These are phyloP conservation scores for Tragelaphus scriptus DNA, from an alignment of 2,113 vertebrate species.

Conservation along the genomic window DNA sequence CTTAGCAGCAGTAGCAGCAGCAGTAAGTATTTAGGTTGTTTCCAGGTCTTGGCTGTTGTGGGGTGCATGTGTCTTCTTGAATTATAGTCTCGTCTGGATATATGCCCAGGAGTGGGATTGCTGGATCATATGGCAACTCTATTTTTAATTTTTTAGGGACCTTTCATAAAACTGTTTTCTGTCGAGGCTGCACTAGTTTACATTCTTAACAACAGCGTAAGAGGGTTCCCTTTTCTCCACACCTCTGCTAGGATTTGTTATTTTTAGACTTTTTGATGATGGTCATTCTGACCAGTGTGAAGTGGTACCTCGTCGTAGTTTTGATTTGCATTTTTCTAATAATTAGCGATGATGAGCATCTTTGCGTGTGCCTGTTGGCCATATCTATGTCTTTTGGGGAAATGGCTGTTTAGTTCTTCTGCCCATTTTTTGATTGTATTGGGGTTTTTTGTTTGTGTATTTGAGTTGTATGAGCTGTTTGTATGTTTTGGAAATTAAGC, in stretches of 20 bases:
- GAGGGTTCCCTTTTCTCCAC: not conserved
- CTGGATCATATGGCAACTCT: not conserved
- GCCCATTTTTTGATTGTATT: not conserved
- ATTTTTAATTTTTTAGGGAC: not conserved
- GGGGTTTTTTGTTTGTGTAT: not conserved
- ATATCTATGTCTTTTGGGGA: not conserved
- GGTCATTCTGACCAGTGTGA: not conserved
- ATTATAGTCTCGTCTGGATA: not conserved
- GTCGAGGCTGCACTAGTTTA: not conserved
- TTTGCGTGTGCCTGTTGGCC: not conserved
- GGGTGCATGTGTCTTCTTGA: not conserved
- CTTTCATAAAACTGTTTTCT: not conserved
- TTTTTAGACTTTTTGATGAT: not conserved
- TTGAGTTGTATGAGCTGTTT: not conserved
- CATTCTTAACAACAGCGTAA: not conserved
- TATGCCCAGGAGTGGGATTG: not conserved
- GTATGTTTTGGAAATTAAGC: not conserved
- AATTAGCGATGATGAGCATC: not conserved
- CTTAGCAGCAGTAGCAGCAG: too few relatives aligned
- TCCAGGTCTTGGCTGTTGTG: not conserved
- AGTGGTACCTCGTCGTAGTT: not conserved
- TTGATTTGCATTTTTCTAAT: not conserved
- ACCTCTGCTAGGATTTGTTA: not conserved
- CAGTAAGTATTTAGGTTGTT: not conserved
- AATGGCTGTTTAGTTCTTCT: not conserved